These are phyloP conservation scores for Notodonta ziczac DNA, from an alignment of 2,888 invertebrate species.

Conservation along the genomic window DNA sequence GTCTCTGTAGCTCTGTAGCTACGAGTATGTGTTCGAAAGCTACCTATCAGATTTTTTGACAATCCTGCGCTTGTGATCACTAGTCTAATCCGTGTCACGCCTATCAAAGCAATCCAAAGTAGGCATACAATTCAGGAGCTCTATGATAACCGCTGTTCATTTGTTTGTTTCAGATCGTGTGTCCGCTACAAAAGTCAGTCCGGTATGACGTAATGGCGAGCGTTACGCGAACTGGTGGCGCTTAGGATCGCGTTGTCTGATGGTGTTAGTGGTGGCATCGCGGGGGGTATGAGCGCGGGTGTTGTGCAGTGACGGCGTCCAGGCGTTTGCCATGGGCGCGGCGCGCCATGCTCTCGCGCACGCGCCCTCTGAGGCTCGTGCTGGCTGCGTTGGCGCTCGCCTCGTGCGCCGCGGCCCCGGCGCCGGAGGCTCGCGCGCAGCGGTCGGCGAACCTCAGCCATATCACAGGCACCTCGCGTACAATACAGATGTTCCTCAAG, in stretches of 20 bases:
- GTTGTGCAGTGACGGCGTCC: constrained; percentile 81
- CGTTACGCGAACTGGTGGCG: constrained; percentile 10
- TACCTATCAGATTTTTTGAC: no score
- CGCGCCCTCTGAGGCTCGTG: constrained; percentile 82
- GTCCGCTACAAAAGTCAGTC: constrained; percentile 40
- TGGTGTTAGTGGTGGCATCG: constrained; percentile 38
- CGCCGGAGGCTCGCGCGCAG: constrained; percentile 86
- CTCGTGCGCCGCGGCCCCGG: constrained; percentile 79
- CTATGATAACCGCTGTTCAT: no score
- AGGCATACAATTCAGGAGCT: no score
- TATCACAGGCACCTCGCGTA: constrained; percentile 91
- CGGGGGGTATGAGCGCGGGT: constrained; percentile 61
- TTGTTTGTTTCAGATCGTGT: constrained; percentile 72
- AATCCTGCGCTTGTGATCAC: no score
- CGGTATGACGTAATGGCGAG: background rate
- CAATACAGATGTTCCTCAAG: constrained; percentile 93
- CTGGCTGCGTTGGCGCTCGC: constrained; percentile 82
- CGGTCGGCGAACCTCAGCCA: constrained; percentile 92
- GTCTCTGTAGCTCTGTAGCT: no score
- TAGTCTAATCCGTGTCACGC: no score
- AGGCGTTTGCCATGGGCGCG: constrained; percentile 82
- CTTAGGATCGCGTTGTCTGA: constrained; percentile 6
- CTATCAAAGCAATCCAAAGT: no score
- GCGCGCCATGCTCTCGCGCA: constrained; percentile 81
- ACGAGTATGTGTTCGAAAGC: no score